Base-by-base conservation (phyloP, 2,888 invertebrate species). In the Scaptodrosophila latifasciaeformis region DNA sequence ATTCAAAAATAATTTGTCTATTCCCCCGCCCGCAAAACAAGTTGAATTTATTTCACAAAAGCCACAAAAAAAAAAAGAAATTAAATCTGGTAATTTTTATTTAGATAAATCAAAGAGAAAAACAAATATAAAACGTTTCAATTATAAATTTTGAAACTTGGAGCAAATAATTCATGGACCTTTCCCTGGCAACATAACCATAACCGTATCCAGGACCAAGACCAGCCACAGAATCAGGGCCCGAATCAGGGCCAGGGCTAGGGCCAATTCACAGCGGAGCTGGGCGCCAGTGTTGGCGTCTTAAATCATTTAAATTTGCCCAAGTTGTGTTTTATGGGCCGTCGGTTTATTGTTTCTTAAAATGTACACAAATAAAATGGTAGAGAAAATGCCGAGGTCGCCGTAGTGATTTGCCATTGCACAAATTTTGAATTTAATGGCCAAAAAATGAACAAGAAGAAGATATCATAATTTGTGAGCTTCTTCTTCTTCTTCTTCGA, bases 221-320 rank as follows among this genome's bases (percentile, higher is more conserved):
- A n/a, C n/a, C n/a, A n/a, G n/a, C n/a, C n/a, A n/a, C n/a, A n/a
- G n/a, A n/a, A n/a, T n/a, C 12, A 9, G n/a, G n/a, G 1, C 9
- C 9, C 1, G 9, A n/a, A 7, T 0, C n/a, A 2, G 6, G 27
- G 17, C 7, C 7, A 2, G n/a, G 18, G 7, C 24, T 31, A 9
- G 21, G 12, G 15, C 39, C 12, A 21, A 21, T 47, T 35, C 18
- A 12, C 49, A 46, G 42, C 27, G 15, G 12, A 13, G 34, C 27
- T 39, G 17, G n/a, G 37, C 5, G 47, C 21, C 18, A 43, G 29
- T 42, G 56, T 64, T 64, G 61, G 59, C 61, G 54, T 68, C 77
- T 70, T 74, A 74, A 77, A 74, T 74, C 72, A 74, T 74, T 77
- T 77, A 70, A 78, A 68, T 77, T 74, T 70, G 68, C n/a, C 68